Evolutionary conservation across 2,113 vertebrate genomes (phyloP), one percentile per base, ranked within the genome.

Genomic region (Rostratula benghalensis): DNA sequence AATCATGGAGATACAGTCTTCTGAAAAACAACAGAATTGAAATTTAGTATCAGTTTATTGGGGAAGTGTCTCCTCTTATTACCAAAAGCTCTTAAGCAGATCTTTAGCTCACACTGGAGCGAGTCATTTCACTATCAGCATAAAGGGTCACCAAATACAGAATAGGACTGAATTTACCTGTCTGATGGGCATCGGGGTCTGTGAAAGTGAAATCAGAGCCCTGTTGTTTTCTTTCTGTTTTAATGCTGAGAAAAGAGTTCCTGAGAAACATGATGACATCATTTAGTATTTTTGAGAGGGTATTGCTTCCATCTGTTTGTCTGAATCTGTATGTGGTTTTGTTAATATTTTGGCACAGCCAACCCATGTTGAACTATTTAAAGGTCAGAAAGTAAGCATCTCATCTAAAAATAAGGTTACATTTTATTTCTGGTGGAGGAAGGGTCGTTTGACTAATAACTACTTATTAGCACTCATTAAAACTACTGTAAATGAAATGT

Each of bases 401-500:
- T 94, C 31, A 31, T 91, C 86, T 85, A 94, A 96, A 97, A 97
- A 95, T 71, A 91, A 95, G 60, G 70, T 96, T 97, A 96, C 53
- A 84, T 93, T 96, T 97, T 91, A 83, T 96, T 97, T 97, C 93
- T 95, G 96, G 89, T 95, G 94, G 85, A 94, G 94, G 83, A 96
- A 95, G 24, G 87, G 90, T 90, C 22, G 9, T 95, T 93, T 96
- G 85, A 92, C 89, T 94, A 87, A 87, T 96, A 95, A 92, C 46
- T 87, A 41, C 68, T 68, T 79, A 63, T 95, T 96, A 98, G 95
- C 83, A 97, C 78, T 92, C 84, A 92, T 69, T 90, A 91, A 88
- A 93, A 94, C 94, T 89, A 93, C 88, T 97, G 91, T 97, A 96
- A 97, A 96, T 97, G 92, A 95, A 97, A 69, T 95, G 61, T 93